A percentile compares a stretch with the other conserved stretches of the same genome.
Evolutionary conservation across 2,888 invertebrate species (phyloP).

Genomic region (Lampropteryx suffumata): DNA sequence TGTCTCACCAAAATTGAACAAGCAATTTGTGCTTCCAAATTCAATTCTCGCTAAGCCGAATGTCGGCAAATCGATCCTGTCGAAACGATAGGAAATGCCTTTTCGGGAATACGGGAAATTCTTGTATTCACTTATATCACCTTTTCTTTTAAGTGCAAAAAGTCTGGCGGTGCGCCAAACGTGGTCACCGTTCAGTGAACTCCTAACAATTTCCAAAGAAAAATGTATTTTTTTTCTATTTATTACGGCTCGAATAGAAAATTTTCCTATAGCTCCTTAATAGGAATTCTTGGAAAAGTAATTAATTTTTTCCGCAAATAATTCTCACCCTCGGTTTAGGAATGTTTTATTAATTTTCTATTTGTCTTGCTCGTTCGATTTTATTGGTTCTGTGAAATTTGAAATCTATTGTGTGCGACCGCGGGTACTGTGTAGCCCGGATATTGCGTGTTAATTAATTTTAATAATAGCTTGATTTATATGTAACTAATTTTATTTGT

Average conservation of each 20-base stretch:
- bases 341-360: slow-evolving; percentile 56
- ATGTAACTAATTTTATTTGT: slow-evolving; percentile 20
- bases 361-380: slow-evolving; percentile 41
- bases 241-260: slow-evolving; percentile 20
- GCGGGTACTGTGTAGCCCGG: no score
- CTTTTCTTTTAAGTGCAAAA: slow-evolving; percentile 31
- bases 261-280: slow-evolving; percentile 29
- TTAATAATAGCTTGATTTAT: background rate
- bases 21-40: slow-evolving; percentile 25
- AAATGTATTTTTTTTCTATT: slow-evolving; percentile 14
- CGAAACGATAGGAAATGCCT: slow-evolving; percentile 11
- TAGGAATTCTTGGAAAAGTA: slow-evolving; percentile 58
- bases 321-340: slow-evolving; percentile 41
- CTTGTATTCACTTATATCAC: slow-evolving; percentile 29
- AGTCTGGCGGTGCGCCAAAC: slow-evolving; percentile 26
- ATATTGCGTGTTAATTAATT: no score
- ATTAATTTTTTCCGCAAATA: slow-evolving; percentile 61
- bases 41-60: slow-evolving; percentile 28
- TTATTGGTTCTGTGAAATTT: slow-evolving; percentile 27
- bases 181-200: slow-evolving; percentile 17
- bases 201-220: slow-evolving; percentile 25
- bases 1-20: slow-evolving; percentile 22
- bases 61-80: slow-evolving; percentile 29
- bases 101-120: slow-evolving; percentile 22
- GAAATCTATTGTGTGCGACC: slow-evolving; percentile 11